Base-by-base conservation (phyloP, 2,888 invertebrate species). In the Diaphora mendica region DNA sequence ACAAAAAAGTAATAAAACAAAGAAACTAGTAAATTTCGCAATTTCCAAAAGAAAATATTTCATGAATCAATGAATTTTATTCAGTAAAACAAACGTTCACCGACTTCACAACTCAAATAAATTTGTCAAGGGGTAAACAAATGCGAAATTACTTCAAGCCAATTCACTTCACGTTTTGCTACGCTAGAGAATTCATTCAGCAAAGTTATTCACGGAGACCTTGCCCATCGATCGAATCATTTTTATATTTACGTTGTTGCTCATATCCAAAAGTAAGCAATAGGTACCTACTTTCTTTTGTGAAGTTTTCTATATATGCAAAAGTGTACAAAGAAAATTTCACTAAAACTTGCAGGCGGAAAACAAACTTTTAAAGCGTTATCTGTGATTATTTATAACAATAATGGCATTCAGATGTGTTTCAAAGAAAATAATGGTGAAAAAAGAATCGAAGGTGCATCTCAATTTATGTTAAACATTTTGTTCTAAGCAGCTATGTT, bases 81-180 rank as follows among this genome's bases (percentile, higher is more conserved):
- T 20, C 1, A 44, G 42, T 30, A 30, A 44, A 44, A 44, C 26
- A 67, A 33, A 48, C 35, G 26, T 59, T 70, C 62, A 62, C 26
- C n/a, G 51, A 13, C 23, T 68, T 55, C 68, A n/a, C n/a, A 68
- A 68, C 33, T 51, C 51, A 48, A 55, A 51, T 51, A 33, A 55
- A 68, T 35, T 35, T 51, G 68, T 33, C 33, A 68, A 51, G 48
- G 23, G 51, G 20, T 30, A 30, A 55, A 69, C 68, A 39, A 3
- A 42, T 55, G 11, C 2, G 42, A 42, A 55, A 42, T 30, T 62
- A 62, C 20, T 55, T 20, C 59, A 69, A 17, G 15, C 33, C 72
- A 72, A 68, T 64, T 68, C 68, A 48, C 72, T 48, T 51, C 64
- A 68, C 62, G 48, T 66, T 55, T 42, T n/a, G 8, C 62, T 23